Percentiles rank a stretch among this genome's conserved stretches.
phyloP scores from a whole-genome alignment of 2,888 invertebrate species.

The Latrodectus hesperus region DNA sequence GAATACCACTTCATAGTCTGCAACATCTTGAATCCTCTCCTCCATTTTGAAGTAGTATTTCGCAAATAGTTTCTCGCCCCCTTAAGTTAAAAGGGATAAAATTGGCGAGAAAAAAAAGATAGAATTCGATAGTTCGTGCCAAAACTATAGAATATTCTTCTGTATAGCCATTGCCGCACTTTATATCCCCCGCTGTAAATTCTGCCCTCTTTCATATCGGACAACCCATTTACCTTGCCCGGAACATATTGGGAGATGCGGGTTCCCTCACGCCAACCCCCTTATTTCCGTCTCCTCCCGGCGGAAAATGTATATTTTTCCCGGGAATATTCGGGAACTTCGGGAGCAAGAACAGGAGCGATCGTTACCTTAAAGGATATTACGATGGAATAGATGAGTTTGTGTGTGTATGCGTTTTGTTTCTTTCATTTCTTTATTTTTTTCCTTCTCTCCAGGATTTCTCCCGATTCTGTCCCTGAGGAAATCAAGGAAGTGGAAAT shows the following conservation, averaged over 20 bases:
- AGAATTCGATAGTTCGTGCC: slow-evolving; percentile 5
- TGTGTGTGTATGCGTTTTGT: slow-evolving; percentile 3
- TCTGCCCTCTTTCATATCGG: slow-evolving; percentile 2
- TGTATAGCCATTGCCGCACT: neutral
- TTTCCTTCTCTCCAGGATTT: neutral
- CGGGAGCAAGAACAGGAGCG: neutral
- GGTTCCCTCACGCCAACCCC: neutral
- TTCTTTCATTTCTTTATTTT: neutral
- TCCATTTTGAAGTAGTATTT: neutral
- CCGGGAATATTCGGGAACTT: neutral
- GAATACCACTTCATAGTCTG: no score
- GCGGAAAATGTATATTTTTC: neutral
- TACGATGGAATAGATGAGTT: slow-evolving; percentile 22
- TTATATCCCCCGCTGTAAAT: neutral
- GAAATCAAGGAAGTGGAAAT: slow-evolving; percentile 5
- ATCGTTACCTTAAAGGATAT: slow-evolving; percentile 32
- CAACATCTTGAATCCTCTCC: no score
- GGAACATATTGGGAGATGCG: slow-evolving; percentile 1
- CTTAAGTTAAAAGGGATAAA: neutral
- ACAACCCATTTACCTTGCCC: neutral
- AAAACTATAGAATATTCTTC: neutral
- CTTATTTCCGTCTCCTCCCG: neutral
- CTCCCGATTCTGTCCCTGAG: neutral
- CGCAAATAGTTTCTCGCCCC: slow-evolving; percentile 5
- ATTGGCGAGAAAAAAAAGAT: neutral